phyloP scores from a whole-genome alignment of 2,113 vertebrate species.

The Balaenoptera acutorostrata region DNA sequence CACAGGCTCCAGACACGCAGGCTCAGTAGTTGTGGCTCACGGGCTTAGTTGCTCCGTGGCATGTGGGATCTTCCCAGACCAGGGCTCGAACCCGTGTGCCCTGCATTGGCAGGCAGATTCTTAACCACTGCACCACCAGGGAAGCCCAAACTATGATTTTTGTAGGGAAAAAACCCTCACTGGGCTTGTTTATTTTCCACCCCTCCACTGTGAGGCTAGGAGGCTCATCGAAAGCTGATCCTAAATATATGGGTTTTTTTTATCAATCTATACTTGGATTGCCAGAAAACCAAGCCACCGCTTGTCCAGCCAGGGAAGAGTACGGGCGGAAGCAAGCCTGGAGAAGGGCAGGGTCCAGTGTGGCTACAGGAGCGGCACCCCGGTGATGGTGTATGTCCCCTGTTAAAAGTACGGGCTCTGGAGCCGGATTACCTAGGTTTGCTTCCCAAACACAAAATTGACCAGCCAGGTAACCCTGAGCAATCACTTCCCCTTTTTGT shows the following conservation, averaged over 20 bases:
- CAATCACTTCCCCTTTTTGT: neutral
- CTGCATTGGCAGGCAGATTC: no score
- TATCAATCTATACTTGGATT: neutral
- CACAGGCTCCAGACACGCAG: no score
- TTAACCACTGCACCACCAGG: no score
- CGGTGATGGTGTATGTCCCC: no score
- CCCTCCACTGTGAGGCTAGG: neutral
- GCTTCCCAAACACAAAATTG: neutral
- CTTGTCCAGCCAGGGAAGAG: neutral
- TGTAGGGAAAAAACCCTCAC: neutral
- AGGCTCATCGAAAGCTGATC: neutral
- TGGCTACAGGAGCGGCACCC: fast-evolving
- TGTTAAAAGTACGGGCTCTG: neutral
- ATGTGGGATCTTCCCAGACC: no score
- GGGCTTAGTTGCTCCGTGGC: no score
- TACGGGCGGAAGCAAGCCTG: fast-evolving
- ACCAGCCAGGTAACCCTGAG: neutral
- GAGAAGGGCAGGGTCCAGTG: no score
- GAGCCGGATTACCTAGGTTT: neutral
- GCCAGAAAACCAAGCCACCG: neutral
- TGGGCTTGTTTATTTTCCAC: neutral
- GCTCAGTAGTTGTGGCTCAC: no score
- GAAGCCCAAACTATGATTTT: neutral
- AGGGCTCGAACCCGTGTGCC: no score
- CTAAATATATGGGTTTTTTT: neutral